Base-by-base conservation (phyloP, 2,113 vertebrate genomes). In the Coptodon rendalli region DNA sequence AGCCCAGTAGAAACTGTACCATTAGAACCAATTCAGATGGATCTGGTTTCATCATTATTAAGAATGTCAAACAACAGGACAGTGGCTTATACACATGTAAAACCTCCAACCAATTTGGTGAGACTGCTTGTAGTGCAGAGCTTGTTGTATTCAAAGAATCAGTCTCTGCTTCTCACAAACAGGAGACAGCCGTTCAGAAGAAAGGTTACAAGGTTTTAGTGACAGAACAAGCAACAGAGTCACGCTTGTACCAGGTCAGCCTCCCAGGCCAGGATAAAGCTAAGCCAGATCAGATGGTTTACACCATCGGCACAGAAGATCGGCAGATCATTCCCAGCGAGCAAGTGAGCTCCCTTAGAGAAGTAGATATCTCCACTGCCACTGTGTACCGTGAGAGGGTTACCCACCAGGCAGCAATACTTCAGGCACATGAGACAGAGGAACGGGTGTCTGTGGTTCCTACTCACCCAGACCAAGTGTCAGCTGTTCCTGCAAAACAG, bases 51-150 rank as follows among this genome's bases (percentile, higher is more conserved):
- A 94, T 99, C 56, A 97, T 85, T 0, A 84, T 98, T 48, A 94
- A 92, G 53, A 93, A 92, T 3, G 95, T 97, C 34, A 88, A 93
- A 90, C 91, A 94, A 43, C 94, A 97, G 27, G 98, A 98, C 22
- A 88, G 96, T 3, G 98, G 97, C 7, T 86, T 97, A 68, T 98
- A 98, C 19, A 89, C 89, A 0, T 99, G 98, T 86, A 97, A 92
- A 91, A 98, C 97, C 0, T 84, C 95, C 79, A 99, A 97, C 12
- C 11, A 56, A 6, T 96, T 97, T 92, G 98, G 98, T 0, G 95
- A 97, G 85, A 95, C 95, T 3, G 87, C 93, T 0, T 97, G 97
- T 85, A 96, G 96, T 14, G 97, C 97, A 57, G 97, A 99, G 90
- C 95, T 98, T 9, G 88, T 95, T 12, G 97, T 98, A 14, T 88